A percentile compares a stretch with the other conserved stretches of the same genome.
These are phyloP conservation scores for Hyposmocoma kahamanoa DNA, from an alignment of 1,140 invertebrate species.

Conservation along the genomic window DNA sequence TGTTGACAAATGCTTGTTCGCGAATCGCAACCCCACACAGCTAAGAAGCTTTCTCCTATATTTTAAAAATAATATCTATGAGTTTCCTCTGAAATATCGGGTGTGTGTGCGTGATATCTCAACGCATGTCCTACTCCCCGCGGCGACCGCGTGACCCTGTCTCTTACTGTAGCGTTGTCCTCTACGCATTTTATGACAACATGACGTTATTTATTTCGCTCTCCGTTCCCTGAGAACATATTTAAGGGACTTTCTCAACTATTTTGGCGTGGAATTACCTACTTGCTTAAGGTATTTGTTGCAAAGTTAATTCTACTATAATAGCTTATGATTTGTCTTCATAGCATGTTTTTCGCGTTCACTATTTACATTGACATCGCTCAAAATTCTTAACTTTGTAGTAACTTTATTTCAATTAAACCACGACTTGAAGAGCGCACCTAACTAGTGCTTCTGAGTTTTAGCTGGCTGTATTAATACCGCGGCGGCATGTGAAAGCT, in stretches of 20 bases:
- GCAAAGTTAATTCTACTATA: too few relatives aligned
- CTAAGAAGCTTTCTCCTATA: conserved; percentile 29
- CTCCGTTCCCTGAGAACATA: background rate
- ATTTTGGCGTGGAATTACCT: conserved; percentile 5
- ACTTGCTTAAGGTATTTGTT: too few relatives aligned
- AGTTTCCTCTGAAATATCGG: conserved; percentile 12
- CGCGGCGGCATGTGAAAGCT: conserved; percentile 25
- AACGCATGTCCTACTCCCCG: background rate
- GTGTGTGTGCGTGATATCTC: conserved; percentile 3
- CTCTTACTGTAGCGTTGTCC: background rate
- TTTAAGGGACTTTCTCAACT: conserved; percentile 3
- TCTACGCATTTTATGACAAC: conserved; percentile 6
- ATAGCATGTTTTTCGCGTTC: too few relatives aligned
- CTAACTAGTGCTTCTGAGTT: too few relatives aligned
- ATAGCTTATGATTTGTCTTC: too few relatives aligned
- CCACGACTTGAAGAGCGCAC: too few relatives aligned
- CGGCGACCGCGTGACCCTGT: background rate
- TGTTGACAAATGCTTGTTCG: conserved; percentile 48
- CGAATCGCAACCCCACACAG: conserved; percentile 16
- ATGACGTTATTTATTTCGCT: conserved; percentile 6
- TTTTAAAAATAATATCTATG: conserved; percentile 26
- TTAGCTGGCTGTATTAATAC: conserved; percentile 36
- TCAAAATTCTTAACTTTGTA: too few relatives aligned
- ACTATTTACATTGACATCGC: too few relatives aligned
- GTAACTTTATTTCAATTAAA: too few relatives aligned